Conservation (phyloP, 2,113 vertebrate genomes). For the Clarias batrachus region DNA sequence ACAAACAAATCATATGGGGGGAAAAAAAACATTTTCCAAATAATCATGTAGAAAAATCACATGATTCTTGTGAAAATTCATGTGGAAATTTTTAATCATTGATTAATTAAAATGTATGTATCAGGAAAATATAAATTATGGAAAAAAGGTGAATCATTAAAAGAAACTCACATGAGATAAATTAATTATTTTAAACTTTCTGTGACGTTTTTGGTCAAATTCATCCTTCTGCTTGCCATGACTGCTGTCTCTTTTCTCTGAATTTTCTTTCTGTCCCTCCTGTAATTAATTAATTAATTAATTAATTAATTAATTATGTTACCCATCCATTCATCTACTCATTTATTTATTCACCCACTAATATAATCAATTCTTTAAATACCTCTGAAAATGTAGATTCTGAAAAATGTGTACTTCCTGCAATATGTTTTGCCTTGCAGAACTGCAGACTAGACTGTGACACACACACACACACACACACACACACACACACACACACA, state of each 20-base stretch:
- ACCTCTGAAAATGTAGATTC: neutral
- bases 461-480: neutral
- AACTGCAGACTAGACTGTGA: neutral
- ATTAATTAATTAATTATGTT: no score
- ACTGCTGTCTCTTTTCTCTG: neutral
- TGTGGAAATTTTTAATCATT: neutral
- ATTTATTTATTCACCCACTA: neutral
- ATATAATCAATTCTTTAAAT: neutral
- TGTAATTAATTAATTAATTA: neutral
- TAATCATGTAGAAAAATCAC: neutral
- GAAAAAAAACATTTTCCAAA: neutral
- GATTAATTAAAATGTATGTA: neutral
- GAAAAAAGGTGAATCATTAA: neutral
- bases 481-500: conserved; percentile 8
- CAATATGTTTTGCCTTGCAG: neutral
- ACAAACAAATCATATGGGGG: neutral
- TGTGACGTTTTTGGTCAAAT: neutral
- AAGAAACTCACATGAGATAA: neutral
- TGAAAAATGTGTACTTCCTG: neutral
- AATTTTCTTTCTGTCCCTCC: neutral
- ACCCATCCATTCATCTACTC: neutral
- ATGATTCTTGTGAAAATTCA: no score
- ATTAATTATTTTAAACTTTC: neutral
- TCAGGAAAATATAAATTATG: neutral
- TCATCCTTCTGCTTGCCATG: conserved; percentile 58